Base-by-base conservation (phyloP, 1,140 invertebrate genomes). In the Monochamus saltuarius region DNA sequence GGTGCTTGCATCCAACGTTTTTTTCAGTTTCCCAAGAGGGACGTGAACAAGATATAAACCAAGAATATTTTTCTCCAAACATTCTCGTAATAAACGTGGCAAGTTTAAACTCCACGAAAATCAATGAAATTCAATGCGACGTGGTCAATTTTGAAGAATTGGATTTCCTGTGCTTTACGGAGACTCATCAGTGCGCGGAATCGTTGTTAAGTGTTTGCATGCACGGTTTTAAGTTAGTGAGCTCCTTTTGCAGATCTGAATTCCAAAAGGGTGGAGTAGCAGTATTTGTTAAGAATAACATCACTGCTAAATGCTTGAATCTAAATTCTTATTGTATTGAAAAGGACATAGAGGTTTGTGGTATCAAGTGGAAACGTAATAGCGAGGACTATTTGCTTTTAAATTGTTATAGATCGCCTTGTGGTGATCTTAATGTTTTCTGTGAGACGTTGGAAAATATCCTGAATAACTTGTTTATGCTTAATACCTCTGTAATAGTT, bases 101-200 rank as follows among this genome's bases (percentile, higher is more conserved):
- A 11, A 47, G 45, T n/a, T 19, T 47, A 19, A 47, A 47, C 16
- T 17, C 45, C 16, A 6, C 17, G 16, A 47, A 47, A 17, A 47
- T 47, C 17, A 47, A 47, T 22, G 45, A 47, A 47, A 14, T 47
- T 19, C 45, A 47, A 19, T 47, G 45, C n/a, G 45, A 47, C 45
- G 6, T 22, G n/a, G 17, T 19, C 29, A 4, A 19, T 47, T 47
- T 19, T 16, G 29, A 47, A 4, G 29, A 47, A 47, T 47, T 19
- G 29, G 29, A 47, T 6, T 47, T 47, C 29, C 29, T 47, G 29
- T 47, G 45, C 29, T 47, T 47, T 14, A 47, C 45, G 17, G 45
- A 47, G 45, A 47, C 29, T 6, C 17, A 47, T 47, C 3, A 38
- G n/a, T 6, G n/a, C 17, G 16, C 7, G 29, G 45, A 47, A 19